Conservation (phyloP, 1,140 invertebrate genomes). For the Mercenaria mercenaria region DNA sequence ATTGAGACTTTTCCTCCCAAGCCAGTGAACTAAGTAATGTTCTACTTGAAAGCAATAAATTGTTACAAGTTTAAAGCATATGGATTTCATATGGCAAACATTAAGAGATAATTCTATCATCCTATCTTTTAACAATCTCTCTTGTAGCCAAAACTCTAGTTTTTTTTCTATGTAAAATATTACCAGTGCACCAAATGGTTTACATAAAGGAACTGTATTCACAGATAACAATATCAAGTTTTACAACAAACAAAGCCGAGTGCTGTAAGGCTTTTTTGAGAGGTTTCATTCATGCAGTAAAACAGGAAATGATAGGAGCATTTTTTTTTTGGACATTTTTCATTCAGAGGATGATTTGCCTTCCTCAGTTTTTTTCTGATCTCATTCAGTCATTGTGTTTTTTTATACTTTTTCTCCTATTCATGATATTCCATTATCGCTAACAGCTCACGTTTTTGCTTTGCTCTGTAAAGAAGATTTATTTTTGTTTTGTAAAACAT, state of each 20-base stretch:
- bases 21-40: neutral
- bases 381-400: neutral
- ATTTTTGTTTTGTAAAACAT: too few species aligned
- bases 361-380: neutral
- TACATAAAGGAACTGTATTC: neutral
- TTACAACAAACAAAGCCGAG: conserved; percentile 1
- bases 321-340: too few species aligned
- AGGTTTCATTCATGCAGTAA: neutral
- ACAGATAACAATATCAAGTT: neutral
- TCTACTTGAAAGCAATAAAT: neutral
- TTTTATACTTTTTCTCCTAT: neutral
- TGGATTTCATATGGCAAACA: neutral
- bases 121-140: neutral
- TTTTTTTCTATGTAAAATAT: conserved; percentile 20
- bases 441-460: too few species aligned
- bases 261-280: neutral
- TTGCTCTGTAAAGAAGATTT: too few species aligned
- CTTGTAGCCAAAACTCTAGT: neutral
- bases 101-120: neutral
- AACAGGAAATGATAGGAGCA: neutral
- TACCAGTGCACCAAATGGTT: conserved; percentile 1
- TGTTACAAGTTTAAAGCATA: neutral
- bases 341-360: neutral
- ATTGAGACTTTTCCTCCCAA: too few species aligned
- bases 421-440: too few species aligned